Percentiles rank a stretch among this genome's conserved stretches.
Evolutionary conservation across 2,888 invertebrate genomes (phyloP).

Genomic region (Luperina nickerlii): DNA sequence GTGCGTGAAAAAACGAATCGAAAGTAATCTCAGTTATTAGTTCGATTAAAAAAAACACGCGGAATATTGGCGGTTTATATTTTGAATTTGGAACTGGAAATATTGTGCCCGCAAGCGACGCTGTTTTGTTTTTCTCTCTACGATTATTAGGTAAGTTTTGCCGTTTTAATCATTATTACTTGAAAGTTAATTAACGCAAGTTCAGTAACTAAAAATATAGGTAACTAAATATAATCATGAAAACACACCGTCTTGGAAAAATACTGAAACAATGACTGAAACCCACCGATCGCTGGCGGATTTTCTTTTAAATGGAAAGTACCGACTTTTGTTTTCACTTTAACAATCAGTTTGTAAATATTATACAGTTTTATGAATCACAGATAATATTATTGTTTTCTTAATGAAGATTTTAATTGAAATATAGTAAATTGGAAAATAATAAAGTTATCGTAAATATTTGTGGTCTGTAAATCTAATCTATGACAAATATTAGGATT

Average conservation of each 20-base stretch:
- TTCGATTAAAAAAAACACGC: slow-evolving; percentile 65
- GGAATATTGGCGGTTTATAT: slow-evolving; percentile 58
- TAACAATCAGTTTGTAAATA: slow-evolving; percentile 37
- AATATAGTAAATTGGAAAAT: slow-evolving; percentile 36
- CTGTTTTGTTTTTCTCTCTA: slow-evolving; percentile 28
- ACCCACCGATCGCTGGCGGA: background rate
- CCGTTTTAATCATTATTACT: background rate
- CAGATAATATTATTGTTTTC: slow-evolving; percentile 29
- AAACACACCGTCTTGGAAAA: slow-evolving; percentile 1
- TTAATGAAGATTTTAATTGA: slow-evolving; percentile 18
- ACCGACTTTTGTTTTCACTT: slow-evolving; percentile 9
- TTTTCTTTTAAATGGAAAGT: slow-evolving; percentile 39
- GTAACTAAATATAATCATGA: background rate
- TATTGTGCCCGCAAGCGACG: slow-evolving; percentile 51
- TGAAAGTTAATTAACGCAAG: background rate
- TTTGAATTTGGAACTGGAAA: slow-evolving; percentile 42
- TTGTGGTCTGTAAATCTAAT: slow-evolving; percentile 41
- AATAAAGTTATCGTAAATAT: slow-evolving; percentile 35
- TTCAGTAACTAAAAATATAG: background rate
- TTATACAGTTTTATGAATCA: slow-evolving; percentile 34
- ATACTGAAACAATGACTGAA: slow-evolving; percentile 31
- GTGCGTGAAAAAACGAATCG: slow-evolving; percentile 76
- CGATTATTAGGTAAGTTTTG: slow-evolving; percentile 57
- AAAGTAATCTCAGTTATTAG: slow-evolving; percentile 71
- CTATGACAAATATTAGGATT: slow-evolving; percentile 47